phyloP scores from a whole-genome alignment of 2,888 invertebrate species.

The Parnassius mnemosyne region DNA sequence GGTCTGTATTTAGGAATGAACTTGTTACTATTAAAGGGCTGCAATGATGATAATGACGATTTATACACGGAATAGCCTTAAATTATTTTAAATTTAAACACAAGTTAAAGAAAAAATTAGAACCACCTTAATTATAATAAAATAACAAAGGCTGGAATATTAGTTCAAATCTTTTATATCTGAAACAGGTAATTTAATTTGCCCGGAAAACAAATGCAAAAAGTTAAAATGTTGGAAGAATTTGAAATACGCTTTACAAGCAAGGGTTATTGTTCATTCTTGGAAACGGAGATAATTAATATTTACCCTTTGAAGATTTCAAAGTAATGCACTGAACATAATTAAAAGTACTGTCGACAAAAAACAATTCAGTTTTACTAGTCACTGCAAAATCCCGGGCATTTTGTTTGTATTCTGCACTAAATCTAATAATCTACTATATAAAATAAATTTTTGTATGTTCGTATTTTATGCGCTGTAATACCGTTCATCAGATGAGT shows the following conservation, averaged over 20 bases:
- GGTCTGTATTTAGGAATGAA: too few relatives aligned
- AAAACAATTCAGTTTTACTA: neutral
- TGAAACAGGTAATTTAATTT: constrained; percentile 18
- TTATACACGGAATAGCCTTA: too few relatives aligned
- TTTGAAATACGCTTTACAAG: constrained; percentile 4
- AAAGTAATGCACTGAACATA: neutral
- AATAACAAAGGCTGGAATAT: neutral
- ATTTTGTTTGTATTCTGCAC: too few relatives aligned
- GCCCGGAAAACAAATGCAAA: neutral
- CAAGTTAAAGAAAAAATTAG: too few relatives aligned
- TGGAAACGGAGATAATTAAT: neutral
- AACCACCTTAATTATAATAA: neutral
- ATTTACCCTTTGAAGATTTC: neutral
- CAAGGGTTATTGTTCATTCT: neutral
- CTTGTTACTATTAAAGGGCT: too few relatives aligned
- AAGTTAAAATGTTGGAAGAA: constrained; percentile 5
- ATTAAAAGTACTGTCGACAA: constrained; percentile 1
- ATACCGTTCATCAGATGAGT: too few relatives aligned
- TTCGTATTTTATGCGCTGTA: too few relatives aligned
- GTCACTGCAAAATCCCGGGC: too few relatives aligned
- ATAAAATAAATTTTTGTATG: too few relatives aligned
- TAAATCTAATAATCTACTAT: too few relatives aligned
- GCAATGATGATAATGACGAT: too few relatives aligned
- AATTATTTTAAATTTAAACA: too few relatives aligned
- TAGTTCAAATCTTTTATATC: neutral